These are phyloP conservation scores for Chloroceryle aenea DNA, from an alignment of 2,113 vertebrate genomes.

Conservation along the genomic window DNA sequence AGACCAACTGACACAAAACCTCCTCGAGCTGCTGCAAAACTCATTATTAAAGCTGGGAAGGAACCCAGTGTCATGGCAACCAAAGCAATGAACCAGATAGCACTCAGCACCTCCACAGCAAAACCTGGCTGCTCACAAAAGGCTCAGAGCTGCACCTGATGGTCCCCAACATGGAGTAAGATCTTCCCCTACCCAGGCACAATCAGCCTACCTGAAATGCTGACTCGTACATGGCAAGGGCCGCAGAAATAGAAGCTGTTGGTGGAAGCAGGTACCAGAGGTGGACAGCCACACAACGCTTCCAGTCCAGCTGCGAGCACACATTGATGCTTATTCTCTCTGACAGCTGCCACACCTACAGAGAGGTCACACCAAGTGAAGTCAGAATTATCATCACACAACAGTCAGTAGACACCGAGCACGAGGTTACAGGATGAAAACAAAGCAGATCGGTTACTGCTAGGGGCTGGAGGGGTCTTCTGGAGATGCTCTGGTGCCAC, in stretches of 20 bases:
- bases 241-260: slow-evolving; percentile 88
- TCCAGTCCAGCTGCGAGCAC: slow-evolving; percentile 92
- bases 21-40: no score
- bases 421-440: rapidly evolving
- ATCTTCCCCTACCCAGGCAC: rapidly evolving
- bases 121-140: neutral
- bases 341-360: slow-evolving; percentile 91
- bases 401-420: rapidly evolving
- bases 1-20: neutral
- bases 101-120: rapidly evolving
- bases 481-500: no score
- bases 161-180: rapidly evolving
- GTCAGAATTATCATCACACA: neutral
- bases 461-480: no score
- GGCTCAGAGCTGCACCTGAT: neutral
- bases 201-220: slow-evolving; percentile 86
- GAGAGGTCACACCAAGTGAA: neutral
- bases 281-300: slow-evolving; percentile 89
- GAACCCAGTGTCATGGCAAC: rapidly evolving
- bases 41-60: neutral
- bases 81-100: neutral
- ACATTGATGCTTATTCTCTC: slow-evolving; percentile 86
- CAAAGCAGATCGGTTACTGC: no score
- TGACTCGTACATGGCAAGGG: slow-evolving; percentile 85
- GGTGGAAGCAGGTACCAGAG: slow-evolving; percentile 97